Conservation (phyloP, 2,888 invertebrate species). For the Slavum lentiscoides region DNA sequence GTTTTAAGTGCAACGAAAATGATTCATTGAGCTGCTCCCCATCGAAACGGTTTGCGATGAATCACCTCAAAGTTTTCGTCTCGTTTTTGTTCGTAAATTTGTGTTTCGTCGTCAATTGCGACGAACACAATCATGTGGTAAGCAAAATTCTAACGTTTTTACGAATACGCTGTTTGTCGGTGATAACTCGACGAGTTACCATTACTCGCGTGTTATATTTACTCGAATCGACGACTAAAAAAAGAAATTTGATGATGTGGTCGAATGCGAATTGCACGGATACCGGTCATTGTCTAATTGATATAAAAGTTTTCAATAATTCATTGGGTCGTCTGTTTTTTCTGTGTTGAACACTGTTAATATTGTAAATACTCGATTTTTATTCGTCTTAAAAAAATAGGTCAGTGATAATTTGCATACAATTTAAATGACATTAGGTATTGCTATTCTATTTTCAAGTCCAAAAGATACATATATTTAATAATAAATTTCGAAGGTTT, state of each 20-base stretch:
- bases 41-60: constrained; percentile 11
- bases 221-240: not conserved
- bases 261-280: not conserved
- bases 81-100: constrained; percentile 16
- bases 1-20: constrained; percentile 7
- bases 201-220: not conserved
- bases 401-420: not conserved
- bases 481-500: too few relatives aligned
- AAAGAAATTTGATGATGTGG: constrained; percentile 32
- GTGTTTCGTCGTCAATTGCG: constrained; percentile 34
- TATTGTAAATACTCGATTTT: not conserved
- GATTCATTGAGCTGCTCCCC: constrained; percentile 18
- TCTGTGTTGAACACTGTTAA: too few relatives aligned
- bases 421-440: not conserved
- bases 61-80: constrained; percentile 18
- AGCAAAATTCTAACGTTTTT: not conserved
- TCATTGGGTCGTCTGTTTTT: not conserved
- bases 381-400: not conserved
- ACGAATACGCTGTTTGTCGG: not conserved
- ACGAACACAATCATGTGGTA: constrained; percentile 50
- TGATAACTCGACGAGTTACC: not conserved
- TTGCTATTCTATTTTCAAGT: not conserved
- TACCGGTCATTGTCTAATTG: not conserved
- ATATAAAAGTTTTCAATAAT: not conserved
- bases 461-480: too few relatives aligned